Evolutionary conservation across 2,797 vertebrate species (phyloP), one percentile per base, ranked within the genome.

Genomic region (Crypturellus tataupa): DNA sequence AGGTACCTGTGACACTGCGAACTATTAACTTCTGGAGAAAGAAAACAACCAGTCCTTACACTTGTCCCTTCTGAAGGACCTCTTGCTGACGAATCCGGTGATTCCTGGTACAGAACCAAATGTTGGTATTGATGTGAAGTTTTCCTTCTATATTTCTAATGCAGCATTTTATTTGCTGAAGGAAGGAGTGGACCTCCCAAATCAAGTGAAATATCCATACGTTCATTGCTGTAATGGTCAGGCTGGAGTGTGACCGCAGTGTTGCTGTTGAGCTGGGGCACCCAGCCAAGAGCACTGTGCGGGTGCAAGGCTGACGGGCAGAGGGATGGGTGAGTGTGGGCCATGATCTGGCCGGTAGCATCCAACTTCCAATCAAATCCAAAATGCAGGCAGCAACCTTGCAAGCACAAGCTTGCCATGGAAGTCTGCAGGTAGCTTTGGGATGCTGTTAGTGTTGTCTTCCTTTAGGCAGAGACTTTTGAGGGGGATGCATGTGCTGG

Each of bases 241-340:
- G 39, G n/a, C 68, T 49, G 68, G 27, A 65, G 10, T 0, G 0
- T 10, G n/a, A 3, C 1, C 0, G 21, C 31, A 44, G 19, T 31
- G 19, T 42, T 76, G 31, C 24, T 65, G 56, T 24, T 23, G 19
- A 6, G 14, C 31, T 8, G 46, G n/a, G 24, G 4, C 60, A 55
- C 13, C n/a, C 9, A 4, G 67, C 5, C 51, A 23, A 25, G 33
- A 59, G 59, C 9, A 1, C 24, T 0, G 0, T 31, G 44, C 33
- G 42, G 35, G 11, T 39, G 55, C 0, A 0, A 69, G 44, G 37
- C 64, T 71, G 44, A 35, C 7, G 11, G 46, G 33, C 59, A 23
- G 16, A 8, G 35, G 9, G 19, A 24, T 29, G 10, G 11, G 4
- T 15, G 10, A 0, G 4, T 18, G 1, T 1, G 2, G 29, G 9